A percentile compares a stretch with the other conserved stretches of the same genome.
phyloP scores from a whole-genome alignment of 1,140 invertebrate genomes.

The Phortica variegata region DNA sequence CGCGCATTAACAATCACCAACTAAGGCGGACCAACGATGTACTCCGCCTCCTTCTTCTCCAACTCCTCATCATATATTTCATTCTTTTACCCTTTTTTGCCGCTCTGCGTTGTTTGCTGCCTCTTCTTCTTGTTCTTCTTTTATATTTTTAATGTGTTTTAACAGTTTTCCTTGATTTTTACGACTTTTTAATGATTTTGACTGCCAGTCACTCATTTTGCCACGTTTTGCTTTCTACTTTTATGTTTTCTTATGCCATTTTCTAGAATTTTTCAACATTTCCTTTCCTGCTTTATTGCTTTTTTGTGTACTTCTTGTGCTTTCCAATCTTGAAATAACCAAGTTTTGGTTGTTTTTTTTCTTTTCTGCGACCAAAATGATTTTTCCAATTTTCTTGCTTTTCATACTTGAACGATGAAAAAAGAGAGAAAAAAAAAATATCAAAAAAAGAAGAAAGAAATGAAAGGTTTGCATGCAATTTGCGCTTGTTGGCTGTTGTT shows the following conservation, averaged over 20 bases:
- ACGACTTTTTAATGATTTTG: constrained; percentile 55
- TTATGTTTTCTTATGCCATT: not conserved
- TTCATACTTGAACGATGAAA: constrained; percentile 13
- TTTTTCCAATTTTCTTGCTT: constrained; percentile 43
- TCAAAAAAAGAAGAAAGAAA: no score
- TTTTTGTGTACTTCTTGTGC: constrained; percentile 17
- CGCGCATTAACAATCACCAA: no score
- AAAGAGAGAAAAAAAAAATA: no score
- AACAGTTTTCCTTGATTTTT: constrained; percentile 48
- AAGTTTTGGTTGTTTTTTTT: constrained; percentile 15
- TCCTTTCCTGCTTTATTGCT: not conserved
- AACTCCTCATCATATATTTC: no score
- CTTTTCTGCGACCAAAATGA: constrained; percentile 19
- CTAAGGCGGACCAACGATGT: no score
- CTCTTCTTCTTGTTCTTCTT: no score
- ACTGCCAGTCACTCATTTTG: constrained; percentile 52
- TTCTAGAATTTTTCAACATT: not conserved
- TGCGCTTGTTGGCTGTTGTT: constrained; percentile 8
- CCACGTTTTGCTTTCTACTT: constrained; percentile 28
- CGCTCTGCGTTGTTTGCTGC: no score
- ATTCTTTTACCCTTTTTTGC: no score
- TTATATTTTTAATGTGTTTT: constrained; percentile 20
- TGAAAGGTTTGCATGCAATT: constrained; percentile 29
- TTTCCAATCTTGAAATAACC: no score
- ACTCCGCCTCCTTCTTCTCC: no score